phyloP scores from a whole-genome alignment of 2,113 vertebrate genomes.

The Mystacornis crossleyi region DNA sequence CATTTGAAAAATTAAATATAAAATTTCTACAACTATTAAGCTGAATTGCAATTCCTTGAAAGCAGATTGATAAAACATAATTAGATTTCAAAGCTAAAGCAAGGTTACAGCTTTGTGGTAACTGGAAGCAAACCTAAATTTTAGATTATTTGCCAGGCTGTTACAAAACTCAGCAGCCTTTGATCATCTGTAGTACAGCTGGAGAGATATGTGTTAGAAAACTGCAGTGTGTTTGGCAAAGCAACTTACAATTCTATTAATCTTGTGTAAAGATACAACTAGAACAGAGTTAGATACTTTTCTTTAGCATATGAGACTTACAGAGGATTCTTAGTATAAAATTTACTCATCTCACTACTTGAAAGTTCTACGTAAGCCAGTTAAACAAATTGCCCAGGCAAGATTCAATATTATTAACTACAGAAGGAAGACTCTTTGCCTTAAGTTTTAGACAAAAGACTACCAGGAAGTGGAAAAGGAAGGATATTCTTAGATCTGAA shows the following conservation, averaged over 20 bases:
- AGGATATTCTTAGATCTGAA: neutral
- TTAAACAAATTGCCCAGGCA: neutral
- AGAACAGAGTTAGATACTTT: neutral
- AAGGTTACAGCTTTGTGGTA: neutral
- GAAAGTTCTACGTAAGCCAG: neutral
- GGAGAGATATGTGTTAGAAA: neutral
- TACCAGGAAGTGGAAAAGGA: neutral
- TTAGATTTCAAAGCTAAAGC: neutral
- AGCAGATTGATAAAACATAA: neutral
- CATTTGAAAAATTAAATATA: neutral
- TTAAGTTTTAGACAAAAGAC: neutral
- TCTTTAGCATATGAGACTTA: neutral
- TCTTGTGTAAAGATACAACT: neutral
- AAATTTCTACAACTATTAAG: neutral
- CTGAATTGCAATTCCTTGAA: neutral
- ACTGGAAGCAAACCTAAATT: neutral
- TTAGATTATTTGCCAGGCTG: neutral
- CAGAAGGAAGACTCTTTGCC: neutral
- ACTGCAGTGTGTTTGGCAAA: neutral
- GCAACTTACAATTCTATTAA: neutral
- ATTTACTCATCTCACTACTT: neutral
- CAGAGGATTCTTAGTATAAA: neutral
- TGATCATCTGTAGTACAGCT: neutral
- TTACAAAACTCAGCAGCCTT: neutral
- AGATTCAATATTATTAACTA: neutral